Conservation (phyloP, 2,797 vertebrate genomes). For the Pogonophryne albipinna region DNA sequence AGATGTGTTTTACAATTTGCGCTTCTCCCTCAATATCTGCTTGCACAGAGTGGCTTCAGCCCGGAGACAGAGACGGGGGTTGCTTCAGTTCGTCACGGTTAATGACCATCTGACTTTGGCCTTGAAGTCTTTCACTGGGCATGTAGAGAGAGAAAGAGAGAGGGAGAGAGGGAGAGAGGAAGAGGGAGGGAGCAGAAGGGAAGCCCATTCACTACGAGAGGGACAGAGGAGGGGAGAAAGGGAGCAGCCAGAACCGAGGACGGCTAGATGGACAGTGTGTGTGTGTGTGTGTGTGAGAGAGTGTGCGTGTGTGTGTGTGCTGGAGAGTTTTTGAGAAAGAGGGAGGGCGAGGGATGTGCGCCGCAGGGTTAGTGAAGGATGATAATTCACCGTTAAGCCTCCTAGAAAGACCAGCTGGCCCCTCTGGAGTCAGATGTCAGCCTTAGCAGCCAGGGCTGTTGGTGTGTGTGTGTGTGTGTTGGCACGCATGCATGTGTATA, state of each 20-base stretch:
- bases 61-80: conserved; percentile 17
- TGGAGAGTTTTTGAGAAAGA: conserved; percentile 66
- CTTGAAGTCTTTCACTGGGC: conserved; percentile 80
- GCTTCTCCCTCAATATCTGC: conserved; percentile 34
- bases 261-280: conserved; percentile 39
- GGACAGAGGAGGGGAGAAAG: conserved; percentile 53
- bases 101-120: conserved; percentile 82
- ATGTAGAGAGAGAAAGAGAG: conserved; percentile 43
- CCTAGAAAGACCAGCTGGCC: conserved; percentile 86
- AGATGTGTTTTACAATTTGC: not conserved
- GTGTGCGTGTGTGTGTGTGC: conserved; percentile 35
- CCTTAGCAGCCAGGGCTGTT: conserved; percentile 77
- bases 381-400: conserved; percentile 86
- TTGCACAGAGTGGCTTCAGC: conserved; percentile 38
- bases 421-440: conserved; percentile 86
- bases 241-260: conserved; percentile 62
- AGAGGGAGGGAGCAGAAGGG: conserved; percentile 63
- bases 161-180: not conserved
- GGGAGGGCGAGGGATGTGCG: conserved; percentile 73
- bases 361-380: conserved; percentile 84
- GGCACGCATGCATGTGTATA: conserved; percentile 47
- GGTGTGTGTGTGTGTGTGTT: conserved; percentile 44
- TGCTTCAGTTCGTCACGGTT: conserved; percentile 73
- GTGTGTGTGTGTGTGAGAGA: conserved; percentile 39
- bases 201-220: conserved; percentile 71